Base-by-base conservation (phyloP, 2,797 vertebrate genomes). In the Pseudochromis fuscus region DNA sequence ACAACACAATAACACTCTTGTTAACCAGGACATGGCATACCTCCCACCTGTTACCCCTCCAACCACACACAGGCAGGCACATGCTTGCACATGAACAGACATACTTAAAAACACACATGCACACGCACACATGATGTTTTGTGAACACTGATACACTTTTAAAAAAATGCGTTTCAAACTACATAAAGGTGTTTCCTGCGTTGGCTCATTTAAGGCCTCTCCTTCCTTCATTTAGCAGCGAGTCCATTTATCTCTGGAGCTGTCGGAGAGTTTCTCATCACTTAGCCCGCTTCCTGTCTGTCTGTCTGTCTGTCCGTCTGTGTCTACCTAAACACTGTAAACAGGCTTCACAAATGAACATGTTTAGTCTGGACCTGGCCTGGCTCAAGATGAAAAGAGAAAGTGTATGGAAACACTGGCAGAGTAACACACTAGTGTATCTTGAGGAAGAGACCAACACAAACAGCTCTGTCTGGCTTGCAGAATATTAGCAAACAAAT, bases 1-100 rank as follows among this genome's bases (percentile, higher is more conserved):
- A 87, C 87, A 89, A 91, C 88, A 91, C 91, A 92, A 92, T 92
- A 91, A 92, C 87, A 89, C 87, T 89, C 91, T 91, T 91, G 89
- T 93, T 93, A 93, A 92, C 89, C 86, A 89, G 86, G 85, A 88
- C 87, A 91, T 85, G 84, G 85, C 87, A 91, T 88, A 84, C 91
- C 88, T 91, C 92, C 90, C 91, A 92, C 92, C 92, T 93, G 92
- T 92, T 93, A 89, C 77, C 87, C 81, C 67, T 46, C 46, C 46
- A 89, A 78, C 87, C 89, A 89, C 90, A 90, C 87, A 87, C 81
- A 89, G 85, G 74, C 83, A 72, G 61, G 81, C 70, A 83, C 83
- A 91, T 81, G 77, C 87, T 83, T 59, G 63, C 79, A 83, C 88
- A 88, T 83, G 77, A 87, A 75, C 53, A 78, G 58, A 79, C 75